Conservation (phyloP, 2,888 invertebrate species). For the Alentia gelatinosa region DNA sequence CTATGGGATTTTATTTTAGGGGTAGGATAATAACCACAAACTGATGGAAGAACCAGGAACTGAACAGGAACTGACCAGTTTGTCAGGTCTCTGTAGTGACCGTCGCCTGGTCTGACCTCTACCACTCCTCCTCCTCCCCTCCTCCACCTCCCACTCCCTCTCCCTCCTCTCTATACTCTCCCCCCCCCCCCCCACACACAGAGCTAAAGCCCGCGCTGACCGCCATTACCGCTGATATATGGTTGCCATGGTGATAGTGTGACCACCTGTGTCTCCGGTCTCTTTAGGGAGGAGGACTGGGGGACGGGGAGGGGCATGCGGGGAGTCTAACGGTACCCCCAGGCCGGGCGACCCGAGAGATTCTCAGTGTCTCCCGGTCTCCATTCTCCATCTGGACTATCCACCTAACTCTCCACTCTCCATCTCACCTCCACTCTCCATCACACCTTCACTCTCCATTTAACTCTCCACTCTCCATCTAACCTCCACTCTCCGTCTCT, state of each 20-base stretch:
- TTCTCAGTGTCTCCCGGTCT: not conserved
- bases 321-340: not conserved
- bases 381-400: not conserved
- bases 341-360: not conserved
- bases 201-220: not conserved
- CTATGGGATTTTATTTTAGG: not conserved
- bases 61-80: conserved; percentile 30
- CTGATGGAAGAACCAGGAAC: conserved; percentile 35
- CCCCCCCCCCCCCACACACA: not conserved
- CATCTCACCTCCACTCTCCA: too few species aligned
- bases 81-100: conserved; percentile 10
- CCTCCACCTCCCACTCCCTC: not conserved
- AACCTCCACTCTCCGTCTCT: too few species aligned
- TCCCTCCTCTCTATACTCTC: not conserved
- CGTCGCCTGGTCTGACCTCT: not conserved
- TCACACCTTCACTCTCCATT: too few species aligned
- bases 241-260: conserved; percentile 41
- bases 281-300: not conserved
- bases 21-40: not conserved
- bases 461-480: too few species aligned
- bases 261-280: conserved; percentile 34
- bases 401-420: not conserved
- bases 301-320: not conserved
- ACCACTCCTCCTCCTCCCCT: not conserved
- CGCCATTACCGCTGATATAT: conserved; percentile 42